These are phyloP conservation scores for Pogonocherus hispidulus DNA, from an alignment of 2,888 invertebrate genomes.

Conservation along the genomic window DNA sequence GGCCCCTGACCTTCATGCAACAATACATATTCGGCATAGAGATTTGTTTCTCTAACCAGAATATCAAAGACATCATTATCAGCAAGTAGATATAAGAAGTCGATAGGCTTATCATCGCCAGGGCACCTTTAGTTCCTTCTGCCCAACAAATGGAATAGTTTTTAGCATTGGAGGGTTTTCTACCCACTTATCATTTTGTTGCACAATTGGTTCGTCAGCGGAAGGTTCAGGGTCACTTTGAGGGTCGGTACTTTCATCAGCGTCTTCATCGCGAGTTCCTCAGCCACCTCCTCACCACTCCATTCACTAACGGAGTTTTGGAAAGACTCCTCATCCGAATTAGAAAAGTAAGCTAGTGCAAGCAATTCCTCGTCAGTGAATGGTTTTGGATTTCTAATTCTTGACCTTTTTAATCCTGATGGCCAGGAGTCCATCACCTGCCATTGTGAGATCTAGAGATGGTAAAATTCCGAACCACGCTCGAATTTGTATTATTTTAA, in stretches of 20 bases:
- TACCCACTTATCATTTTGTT: constrained; percentile 9
- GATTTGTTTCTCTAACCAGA: constrained; percentile 9
- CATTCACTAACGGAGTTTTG: too few species aligned
- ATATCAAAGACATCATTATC: background rate
- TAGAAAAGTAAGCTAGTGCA: constrained; percentile 3
- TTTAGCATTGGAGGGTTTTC: constrained; percentile 4
- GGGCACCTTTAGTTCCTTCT: constrained; percentile 4
- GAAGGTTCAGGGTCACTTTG: background rate
- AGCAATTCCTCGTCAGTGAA: constrained; percentile 2
- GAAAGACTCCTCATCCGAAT: constrained; percentile 6
- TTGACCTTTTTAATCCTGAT: background rate
- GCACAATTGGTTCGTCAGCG: background rate
- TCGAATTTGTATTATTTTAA: background rate
- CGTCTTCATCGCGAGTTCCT: constrained; percentile 8
- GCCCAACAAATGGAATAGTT: constrained; percentile 11
- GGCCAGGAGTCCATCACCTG: background rate
- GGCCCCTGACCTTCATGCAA: background rate
- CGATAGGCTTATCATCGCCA: constrained; percentile 3
- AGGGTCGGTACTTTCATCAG: background rate
- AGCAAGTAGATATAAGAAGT: constrained; percentile 8
- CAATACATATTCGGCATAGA: constrained; percentile 9
- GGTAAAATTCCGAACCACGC: constrained; percentile 7
- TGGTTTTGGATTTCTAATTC: background rate
- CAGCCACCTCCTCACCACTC: background rate
- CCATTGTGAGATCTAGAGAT: background rate